These are phyloP conservation scores for Coenobita brevimanus DNA, from an alignment of 1,140 invertebrate species.

Conservation along the genomic window DNA sequence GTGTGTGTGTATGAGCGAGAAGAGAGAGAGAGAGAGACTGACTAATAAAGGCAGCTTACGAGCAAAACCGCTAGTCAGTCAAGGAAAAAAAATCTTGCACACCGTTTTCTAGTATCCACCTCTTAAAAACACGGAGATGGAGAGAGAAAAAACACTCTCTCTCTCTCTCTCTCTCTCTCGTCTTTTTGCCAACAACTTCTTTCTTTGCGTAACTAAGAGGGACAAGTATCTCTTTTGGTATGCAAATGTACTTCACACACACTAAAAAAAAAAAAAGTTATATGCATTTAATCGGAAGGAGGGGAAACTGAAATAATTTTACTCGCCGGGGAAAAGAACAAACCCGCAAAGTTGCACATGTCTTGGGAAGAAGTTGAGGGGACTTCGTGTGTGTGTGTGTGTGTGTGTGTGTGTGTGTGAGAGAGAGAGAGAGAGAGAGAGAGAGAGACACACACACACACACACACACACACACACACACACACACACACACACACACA, in stretches of 20 bases:
- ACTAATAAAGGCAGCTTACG: too few relatives aligned
- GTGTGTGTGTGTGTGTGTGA: neutral
- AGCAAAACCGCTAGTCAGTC: too few relatives aligned
- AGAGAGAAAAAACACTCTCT: neutral
- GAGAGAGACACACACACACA: constrained; percentile 1
- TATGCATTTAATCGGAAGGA: constrained; percentile 64
- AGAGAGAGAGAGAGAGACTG: too few relatives aligned
- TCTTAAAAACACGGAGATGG: too few relatives aligned
- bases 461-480: constrained; percentile 4
- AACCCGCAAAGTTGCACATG: constrained; percentile 60
- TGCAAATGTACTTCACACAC: constrained; percentile 61
- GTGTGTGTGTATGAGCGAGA: too few relatives aligned
- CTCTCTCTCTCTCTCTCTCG: neutral
- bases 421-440: neutral
- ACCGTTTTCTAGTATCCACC: too few relatives aligned
- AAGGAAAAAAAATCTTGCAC: too few relatives aligned
- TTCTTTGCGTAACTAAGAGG: constrained; percentile 63
- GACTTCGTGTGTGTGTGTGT: too few relatives aligned
- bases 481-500: constrained; percentile 14
- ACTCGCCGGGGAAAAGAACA: constrained; percentile 49
- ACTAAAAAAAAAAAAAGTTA: constrained; percentile 60
- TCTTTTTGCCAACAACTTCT: constrained; percentile 30
- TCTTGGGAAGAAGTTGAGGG: neutral
- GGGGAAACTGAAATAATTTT: constrained; percentile 61
- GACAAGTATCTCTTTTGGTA: constrained; percentile 66